These are phyloP conservation scores for Mungos mungo DNA, from an alignment of 2,113 vertebrate species.

Conservation along the genomic window DNA sequence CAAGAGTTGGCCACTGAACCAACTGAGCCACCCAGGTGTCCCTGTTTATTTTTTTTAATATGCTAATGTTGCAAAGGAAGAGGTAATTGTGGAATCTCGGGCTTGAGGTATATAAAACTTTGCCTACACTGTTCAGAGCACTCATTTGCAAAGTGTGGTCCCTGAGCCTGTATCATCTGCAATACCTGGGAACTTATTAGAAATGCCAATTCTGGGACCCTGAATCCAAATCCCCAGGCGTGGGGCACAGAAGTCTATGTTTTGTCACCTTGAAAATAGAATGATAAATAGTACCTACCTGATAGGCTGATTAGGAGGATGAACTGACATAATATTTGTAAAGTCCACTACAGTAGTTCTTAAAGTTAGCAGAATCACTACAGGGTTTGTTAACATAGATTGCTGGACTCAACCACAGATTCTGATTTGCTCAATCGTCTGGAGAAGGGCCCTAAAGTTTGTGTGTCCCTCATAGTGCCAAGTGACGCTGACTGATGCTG, in stretches of 20 bases:
- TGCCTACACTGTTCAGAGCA: background rate
- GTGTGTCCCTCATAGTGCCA: background rate
- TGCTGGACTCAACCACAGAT: background rate
- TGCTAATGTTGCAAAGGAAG: background rate
- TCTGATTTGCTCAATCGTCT: background rate
- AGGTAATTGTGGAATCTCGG: background rate
- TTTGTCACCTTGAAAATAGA: background rate
- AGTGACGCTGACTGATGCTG: background rate
- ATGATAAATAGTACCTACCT: background rate
- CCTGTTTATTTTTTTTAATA: background rate
- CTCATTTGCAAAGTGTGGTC: background rate
- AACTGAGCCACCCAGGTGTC: too few relatives aligned
- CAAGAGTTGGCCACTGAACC: too few relatives aligned
- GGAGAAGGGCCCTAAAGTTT: background rate
- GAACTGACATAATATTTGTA: fast-evolving
- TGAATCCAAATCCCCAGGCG: background rate
- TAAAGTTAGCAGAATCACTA: background rate
- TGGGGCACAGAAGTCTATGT: background rate
- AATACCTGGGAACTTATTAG: background rate
- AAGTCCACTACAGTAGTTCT: background rate
- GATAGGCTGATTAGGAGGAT: background rate
- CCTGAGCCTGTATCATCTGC: background rate
- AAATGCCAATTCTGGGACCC: background rate
- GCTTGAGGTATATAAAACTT: background rate
- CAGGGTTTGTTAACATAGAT: background rate